phyloP scores from a whole-genome alignment of 2,797 vertebrate genomes.

The Triplophysa yarkandensis region DNA sequence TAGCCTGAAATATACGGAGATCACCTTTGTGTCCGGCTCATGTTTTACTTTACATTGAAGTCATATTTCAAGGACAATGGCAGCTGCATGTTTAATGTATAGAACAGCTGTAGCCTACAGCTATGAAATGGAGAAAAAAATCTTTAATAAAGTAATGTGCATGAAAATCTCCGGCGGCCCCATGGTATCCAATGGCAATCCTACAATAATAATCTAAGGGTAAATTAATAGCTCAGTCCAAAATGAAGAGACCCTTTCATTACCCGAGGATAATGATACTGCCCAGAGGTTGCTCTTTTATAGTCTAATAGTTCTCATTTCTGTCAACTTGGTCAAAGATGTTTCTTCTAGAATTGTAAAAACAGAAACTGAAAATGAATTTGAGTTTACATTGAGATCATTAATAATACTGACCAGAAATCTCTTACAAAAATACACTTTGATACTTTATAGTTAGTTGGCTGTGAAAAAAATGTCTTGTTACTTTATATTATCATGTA shows the following conservation, averaged over 20 bases:
- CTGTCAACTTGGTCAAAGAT: neutral
- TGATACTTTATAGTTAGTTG: too few relatives aligned
- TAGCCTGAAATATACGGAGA: neutral
- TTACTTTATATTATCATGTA: too few relatives aligned
- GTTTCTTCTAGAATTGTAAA: too few relatives aligned
- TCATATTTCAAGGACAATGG: neutral
- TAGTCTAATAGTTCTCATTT: too few relatives aligned
- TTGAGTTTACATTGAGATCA: too few relatives aligned
- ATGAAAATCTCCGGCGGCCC: neutral
- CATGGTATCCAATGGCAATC: neutral
- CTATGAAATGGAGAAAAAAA: neutral
- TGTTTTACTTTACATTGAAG: neutral
- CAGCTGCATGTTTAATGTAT: neutral
- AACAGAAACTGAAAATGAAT: too few relatives aligned
- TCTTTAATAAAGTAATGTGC: neutral
- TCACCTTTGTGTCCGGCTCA: neutral
- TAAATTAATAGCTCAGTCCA: neutral
- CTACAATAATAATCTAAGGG: neutral
- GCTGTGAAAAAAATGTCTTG: too few relatives aligned
- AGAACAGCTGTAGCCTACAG: neutral
- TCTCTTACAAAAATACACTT: too few relatives aligned
- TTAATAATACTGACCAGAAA: too few relatives aligned
- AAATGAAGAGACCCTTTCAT: too few relatives aligned
- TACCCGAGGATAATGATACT: too few relatives aligned
- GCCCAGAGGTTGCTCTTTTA: too few relatives aligned